phyloP scores from a whole-genome alignment of 2,113 vertebrate genomes.

The Bombycilla garrulus region DNA sequence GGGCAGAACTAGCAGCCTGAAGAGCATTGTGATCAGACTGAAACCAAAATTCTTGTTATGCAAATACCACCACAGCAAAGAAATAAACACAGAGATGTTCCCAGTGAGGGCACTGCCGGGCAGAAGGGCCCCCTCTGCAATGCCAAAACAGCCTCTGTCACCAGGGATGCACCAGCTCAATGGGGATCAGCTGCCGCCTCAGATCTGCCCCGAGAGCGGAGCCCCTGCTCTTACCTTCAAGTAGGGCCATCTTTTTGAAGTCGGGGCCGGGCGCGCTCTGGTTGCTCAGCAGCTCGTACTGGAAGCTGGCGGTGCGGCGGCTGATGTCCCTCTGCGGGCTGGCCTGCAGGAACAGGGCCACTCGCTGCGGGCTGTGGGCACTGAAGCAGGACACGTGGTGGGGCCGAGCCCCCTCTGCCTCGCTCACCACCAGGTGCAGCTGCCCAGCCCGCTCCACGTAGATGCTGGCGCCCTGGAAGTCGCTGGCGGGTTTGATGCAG shows the following conservation, averaged over 20 bases:
- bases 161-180: not conserved
- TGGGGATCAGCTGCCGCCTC: rapidly evolving
- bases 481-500: constrained; percentile 75
- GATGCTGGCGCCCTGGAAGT: constrained; percentile 72
- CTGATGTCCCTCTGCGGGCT: constrained; percentile 68
- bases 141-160: not conserved
- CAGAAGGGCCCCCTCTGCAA: not conserved
- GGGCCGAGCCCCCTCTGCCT: not conserved
- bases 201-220: no score
- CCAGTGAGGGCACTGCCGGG: not conserved
- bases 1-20: not conserved
- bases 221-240: constrained; percentile 54
- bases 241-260: constrained; percentile 9
- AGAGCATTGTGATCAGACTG: not conserved
- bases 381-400: constrained; percentile 76
- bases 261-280: not conserved
- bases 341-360: constrained; percentile 80
- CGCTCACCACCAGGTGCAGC: constrained; percentile 69
- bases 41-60: not conserved
- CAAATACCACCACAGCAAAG: not conserved
- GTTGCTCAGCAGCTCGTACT: constrained; percentile 76
- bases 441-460: constrained; percentile 69
- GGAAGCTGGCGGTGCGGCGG: constrained; percentile 73
- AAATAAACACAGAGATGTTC: not conserved
- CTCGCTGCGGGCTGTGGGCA: constrained; percentile 12